These are phyloP conservation scores for Zygogramma bicolorata DNA, from an alignment of 2,888 invertebrate genomes.

Conservation along the genomic window DNA sequence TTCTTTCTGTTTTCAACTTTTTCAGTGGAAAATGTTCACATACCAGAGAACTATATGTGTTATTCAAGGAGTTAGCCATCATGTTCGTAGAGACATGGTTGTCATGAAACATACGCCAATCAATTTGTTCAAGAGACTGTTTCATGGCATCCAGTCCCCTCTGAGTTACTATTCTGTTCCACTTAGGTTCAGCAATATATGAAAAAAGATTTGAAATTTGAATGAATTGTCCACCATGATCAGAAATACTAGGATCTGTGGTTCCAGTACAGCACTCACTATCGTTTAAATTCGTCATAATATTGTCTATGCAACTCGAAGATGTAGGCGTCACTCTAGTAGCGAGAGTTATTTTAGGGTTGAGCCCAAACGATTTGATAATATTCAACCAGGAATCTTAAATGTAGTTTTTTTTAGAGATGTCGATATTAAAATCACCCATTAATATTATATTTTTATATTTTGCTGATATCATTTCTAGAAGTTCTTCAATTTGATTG, in stretches of 20 bases:
- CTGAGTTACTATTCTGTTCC: background rate
- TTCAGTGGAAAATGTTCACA: conserved; percentile 3
- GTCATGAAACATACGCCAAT: conserved; percentile 9
- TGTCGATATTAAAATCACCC: conserved; percentile 14
- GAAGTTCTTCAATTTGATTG: conserved; percentile 8
- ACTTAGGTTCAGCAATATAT: background rate
- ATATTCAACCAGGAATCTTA: conserved; percentile 1
- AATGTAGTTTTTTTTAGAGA: background rate
- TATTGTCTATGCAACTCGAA: conserved; percentile 1
- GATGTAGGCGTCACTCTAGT: no score
- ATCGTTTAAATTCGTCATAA: conserved; percentile 1
- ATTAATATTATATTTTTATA: conserved; percentile 4
- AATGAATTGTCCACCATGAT: conserved; percentile 11
- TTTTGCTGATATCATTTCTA: background rate
- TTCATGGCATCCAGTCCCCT: conserved; percentile 12
- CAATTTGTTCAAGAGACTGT: conserved; percentile 3
- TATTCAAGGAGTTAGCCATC: background rate
- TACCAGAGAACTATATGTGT: conserved; percentile 7
- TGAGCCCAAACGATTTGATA: background rate
- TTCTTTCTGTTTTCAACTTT: background rate
- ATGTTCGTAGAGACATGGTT: background rate
- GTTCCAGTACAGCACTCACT: background rate
- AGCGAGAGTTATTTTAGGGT: background rate
- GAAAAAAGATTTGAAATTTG: background rate
- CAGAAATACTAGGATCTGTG: conserved; percentile 1